Evolutionary conservation across 2,888 invertebrate species (phyloP).

Genomic region (Phengaris arion): DNA sequence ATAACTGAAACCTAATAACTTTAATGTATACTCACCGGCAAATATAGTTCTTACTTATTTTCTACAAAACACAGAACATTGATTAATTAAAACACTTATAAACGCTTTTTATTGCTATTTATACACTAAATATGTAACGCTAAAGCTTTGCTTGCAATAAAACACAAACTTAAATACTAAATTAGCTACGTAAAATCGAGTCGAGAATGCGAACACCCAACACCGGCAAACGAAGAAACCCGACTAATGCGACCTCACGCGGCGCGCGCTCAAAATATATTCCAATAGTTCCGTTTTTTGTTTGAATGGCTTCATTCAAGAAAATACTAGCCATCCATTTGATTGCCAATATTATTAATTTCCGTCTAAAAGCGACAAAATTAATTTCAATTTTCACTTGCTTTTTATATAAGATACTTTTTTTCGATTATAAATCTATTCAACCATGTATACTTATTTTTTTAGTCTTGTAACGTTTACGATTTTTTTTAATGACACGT

Average conservation of each 20-base stretch:
- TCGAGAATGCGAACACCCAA: conserved; percentile 60
- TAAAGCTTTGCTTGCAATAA: conserved; percentile 24
- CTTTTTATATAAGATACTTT: too few relatives aligned
- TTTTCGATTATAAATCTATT: too few relatives aligned
- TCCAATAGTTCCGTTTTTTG: conserved; percentile 36
- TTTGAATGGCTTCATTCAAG: conserved; percentile 33
- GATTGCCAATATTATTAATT: too few relatives aligned
- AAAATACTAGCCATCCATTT: conserved; percentile 7
- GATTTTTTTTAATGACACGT: too few relatives aligned
- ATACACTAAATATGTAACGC: conserved; percentile 21
- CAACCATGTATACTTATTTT: too few relatives aligned
- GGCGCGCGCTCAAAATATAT: conserved; percentile 54
- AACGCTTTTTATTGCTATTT: background rate
- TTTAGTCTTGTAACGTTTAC: too few relatives aligned
- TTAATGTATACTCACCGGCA: conserved; percentile 55
- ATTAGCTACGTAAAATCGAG: conserved; percentile 62
- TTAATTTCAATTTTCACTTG: too few relatives aligned
- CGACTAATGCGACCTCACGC: conserved; percentile 65
- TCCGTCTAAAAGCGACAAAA: too few relatives aligned
- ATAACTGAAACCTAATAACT: background rate
- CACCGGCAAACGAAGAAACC: conserved; percentile 73
- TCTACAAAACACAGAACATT: conserved; percentile 20
- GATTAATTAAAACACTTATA: conserved; percentile 11
- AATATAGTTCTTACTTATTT: conserved; percentile 36
- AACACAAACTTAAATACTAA: conserved; percentile 44